Base-by-base conservation (phyloP, 2,113 vertebrate species). In the Dicerorhinus sumatrensis region DNA sequence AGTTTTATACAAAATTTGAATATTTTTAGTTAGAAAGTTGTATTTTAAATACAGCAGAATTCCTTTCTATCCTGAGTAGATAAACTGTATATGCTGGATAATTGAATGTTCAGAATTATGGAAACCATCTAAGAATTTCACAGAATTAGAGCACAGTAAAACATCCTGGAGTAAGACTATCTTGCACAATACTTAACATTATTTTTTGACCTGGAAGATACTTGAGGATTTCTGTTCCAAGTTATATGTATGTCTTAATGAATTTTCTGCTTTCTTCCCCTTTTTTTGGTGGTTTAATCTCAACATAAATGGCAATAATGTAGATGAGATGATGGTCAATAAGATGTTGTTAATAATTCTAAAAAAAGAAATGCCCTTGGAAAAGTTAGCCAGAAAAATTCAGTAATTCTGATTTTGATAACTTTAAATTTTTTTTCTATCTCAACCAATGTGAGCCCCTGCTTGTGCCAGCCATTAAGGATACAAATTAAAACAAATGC, bases 31-130 rank as follows among this genome's bases (percentile, higher is more conserved):
- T 56, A 96, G 92, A 94, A 92, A 93, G 92, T 96, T 54, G 27
- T 96, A 93, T 80, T 96, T 91, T 97, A 92, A 96, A 83, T 93
- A 63, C 89, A 98, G 63, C 58, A 97, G 72, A 97, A 95, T 93
- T 97, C 39, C 58, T 93, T 97, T 94, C 63, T 93, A 33, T 96
- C 36, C 69, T 96, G 81, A 77, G 77, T 93, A 97, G 92, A 93
- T 97, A 88, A 95, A 93, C 85, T 89, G 48, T 95, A 67, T 94
- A 70, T 93, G 65, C 87, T 97, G 89, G 73, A 62, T 97, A 92
- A 96, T 96, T 93, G 76, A 96, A 72, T 97, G 67, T 77, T 98
- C 73, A 83, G 77, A 95, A 96, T 96, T 97, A 86, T 92, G 62
- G 79, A 89, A 93, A 94, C 67, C 76, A 80, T 94, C 87, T 97